Conservation (phyloP, 2,797 vertebrate genomes). For the Pipistrellus nathusii region DNA sequence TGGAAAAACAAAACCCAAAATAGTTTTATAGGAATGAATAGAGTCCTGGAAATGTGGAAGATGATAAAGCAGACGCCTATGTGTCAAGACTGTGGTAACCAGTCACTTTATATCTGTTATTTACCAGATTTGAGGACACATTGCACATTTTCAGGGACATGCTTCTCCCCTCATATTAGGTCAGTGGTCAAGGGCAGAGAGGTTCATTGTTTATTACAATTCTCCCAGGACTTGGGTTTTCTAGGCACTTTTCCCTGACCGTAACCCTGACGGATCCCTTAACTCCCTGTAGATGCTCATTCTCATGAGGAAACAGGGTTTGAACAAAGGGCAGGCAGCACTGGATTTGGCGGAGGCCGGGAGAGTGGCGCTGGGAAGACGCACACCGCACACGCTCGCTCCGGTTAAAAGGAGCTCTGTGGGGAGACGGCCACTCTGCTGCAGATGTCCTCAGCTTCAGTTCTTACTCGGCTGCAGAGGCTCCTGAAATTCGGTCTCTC, state of each 20-base stretch:
- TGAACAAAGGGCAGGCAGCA: neutral
- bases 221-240: neutral
- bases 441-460: neutral
- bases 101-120: neutral
- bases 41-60: conserved; percentile 56
- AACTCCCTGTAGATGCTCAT: neutral
- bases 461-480: conserved; percentile 6
- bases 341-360: neutral
- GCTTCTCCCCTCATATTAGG: neutral
- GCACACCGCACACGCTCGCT: neutral
- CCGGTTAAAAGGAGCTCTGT: neutral
- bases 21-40: conserved; percentile 44
- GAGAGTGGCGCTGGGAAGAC: neutral
- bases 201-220: neutral
- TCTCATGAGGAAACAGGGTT: neutral
- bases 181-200: neutral
- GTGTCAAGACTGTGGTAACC: neutral
- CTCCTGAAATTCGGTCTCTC: neutral
- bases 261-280: neutral
- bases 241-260: neutral
- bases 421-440: neutral
- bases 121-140: neutral
- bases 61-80: neutral
- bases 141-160: neutral
- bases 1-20: neutral